phyloP scores from a whole-genome alignment of 2,888 invertebrate species.

The Agrotis segetum region DNA sequence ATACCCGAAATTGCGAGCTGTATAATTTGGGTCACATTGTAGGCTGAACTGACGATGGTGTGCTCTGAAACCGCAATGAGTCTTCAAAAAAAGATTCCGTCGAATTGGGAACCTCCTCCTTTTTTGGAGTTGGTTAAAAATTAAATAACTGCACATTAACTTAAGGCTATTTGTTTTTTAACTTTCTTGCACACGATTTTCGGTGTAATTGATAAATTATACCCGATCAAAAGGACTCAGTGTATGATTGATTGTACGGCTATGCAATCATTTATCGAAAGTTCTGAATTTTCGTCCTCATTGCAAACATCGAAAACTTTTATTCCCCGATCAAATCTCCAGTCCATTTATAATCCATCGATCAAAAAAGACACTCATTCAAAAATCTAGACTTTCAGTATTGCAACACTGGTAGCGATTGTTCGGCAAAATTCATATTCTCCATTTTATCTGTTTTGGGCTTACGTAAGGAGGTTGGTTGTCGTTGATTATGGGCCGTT shows the following conservation, averaged over 20 bases:
- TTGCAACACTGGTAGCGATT: slow-evolving; percentile 64
- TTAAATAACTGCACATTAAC: slow-evolving; percentile 62
- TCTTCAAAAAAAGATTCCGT: slow-evolving; percentile 20
- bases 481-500: slow-evolving; percentile 77
- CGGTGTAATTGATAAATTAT: slow-evolving; percentile 59
- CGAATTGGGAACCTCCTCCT: no score
- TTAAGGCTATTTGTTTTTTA: slow-evolving; percentile 60
- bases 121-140: slow-evolving; percentile 27
- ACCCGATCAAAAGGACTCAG: slow-evolving; percentile 27
- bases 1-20: slow-evolving; percentile 54
- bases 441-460: slow-evolving; percentile 65
- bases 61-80: slow-evolving; percentile 57
- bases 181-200: slow-evolving; percentile 27
- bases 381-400: slow-evolving; percentile 45
- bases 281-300: slow-evolving; percentile 17
- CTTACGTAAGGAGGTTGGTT: slow-evolving; percentile 73
- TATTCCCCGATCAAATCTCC: slow-evolving; percentile 23
- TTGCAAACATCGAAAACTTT: slow-evolving; percentile 20
- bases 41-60: slow-evolving; percentile 37
- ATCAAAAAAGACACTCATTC: slow-evolving; percentile 44
- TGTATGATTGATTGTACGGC: slow-evolving; percentile 22
- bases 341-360: slow-evolving; percentile 43
- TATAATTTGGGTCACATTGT: slow-evolving; percentile 66
- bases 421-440: slow-evolving; percentile 66
- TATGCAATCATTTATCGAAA: slow-evolving; percentile 25